A percentile compares a stretch with the other conserved stretches of the same genome.
phyloP scores from a whole-genome alignment of 2,888 invertebrate genomes.

The Sabatieria punctata region DNA sequence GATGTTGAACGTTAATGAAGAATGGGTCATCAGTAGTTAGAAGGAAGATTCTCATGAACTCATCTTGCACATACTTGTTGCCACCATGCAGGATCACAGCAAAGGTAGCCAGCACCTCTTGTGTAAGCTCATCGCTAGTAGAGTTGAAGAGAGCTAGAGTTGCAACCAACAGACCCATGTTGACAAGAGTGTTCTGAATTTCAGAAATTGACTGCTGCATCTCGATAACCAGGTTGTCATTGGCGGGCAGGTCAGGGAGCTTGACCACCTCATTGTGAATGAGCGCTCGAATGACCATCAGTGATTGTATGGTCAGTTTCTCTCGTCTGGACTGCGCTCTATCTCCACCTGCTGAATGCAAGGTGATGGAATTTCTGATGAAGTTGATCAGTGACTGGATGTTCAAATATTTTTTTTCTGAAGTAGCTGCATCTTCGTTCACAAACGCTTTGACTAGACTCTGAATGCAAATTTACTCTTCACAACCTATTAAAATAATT shows the following conservation, averaged over 20 bases:
- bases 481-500: too few species aligned
- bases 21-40: neutral
- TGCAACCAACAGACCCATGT: neutral
- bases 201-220: neutral
- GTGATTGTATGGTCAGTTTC: neutral
- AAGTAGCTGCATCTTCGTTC: neutral
- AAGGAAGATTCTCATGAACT: neutral
- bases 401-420: neutral
- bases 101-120: neutral
- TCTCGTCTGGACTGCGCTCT: neutral
- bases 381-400: neutral
- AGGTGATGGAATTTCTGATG: neutral
- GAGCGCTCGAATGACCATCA: neutral
- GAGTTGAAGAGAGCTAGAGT: neutral
- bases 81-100: neutral
- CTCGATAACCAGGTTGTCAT: neutral
- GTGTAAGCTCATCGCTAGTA: neutral
- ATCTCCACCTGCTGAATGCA: neutral
- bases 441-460: neutral
- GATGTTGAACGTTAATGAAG: neutral
- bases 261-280: constrained; percentile 6
- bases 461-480: neutral
- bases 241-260: neutral
- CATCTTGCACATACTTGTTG: neutral
- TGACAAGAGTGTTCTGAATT: neutral